phyloP scores from a whole-genome alignment of 2,113 vertebrate species.

The Heptranchias perlo region DNA sequence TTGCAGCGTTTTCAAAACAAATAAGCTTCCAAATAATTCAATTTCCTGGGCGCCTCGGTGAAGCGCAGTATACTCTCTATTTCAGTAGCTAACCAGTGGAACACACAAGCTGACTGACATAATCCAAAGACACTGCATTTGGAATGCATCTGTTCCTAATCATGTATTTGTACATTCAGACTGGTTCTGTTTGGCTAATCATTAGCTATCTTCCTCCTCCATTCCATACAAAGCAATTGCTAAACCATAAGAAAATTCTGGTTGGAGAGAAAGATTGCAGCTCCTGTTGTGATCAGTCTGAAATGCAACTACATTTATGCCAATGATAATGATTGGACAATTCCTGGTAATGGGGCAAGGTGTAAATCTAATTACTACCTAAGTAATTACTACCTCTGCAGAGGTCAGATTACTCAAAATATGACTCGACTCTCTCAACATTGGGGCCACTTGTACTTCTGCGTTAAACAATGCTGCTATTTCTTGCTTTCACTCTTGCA shows the following conservation, averaged over 20 bases:
- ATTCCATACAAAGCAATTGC: background rate
- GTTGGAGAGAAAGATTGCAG: background rate
- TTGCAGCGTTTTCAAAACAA: background rate
- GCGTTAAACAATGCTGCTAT: background rate
- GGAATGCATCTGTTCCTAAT: background rate
- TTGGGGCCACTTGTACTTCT: too few relatives aligned
- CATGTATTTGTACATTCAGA: background rate
- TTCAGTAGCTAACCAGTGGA: background rate
- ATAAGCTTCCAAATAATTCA: background rate
- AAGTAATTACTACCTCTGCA: background rate
- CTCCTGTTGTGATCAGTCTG: background rate
- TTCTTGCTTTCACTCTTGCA: background rate
- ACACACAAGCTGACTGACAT: background rate
- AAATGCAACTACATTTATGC: background rate
- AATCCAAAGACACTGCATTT: constrained; percentile 13
- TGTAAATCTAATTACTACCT: background rate
- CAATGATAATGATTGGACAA: background rate
- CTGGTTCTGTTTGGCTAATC: background rate
- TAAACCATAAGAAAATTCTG: background rate
- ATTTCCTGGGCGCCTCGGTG: background rate
- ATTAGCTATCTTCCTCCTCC: background rate
- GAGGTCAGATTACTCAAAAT: background rate
- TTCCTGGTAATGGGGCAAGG: background rate
- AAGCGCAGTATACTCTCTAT: background rate
- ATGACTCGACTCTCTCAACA: background rate